phyloP scores from a whole-genome alignment of 2,797 vertebrate species.

The Catamblyrhynchus diadema region DNA sequence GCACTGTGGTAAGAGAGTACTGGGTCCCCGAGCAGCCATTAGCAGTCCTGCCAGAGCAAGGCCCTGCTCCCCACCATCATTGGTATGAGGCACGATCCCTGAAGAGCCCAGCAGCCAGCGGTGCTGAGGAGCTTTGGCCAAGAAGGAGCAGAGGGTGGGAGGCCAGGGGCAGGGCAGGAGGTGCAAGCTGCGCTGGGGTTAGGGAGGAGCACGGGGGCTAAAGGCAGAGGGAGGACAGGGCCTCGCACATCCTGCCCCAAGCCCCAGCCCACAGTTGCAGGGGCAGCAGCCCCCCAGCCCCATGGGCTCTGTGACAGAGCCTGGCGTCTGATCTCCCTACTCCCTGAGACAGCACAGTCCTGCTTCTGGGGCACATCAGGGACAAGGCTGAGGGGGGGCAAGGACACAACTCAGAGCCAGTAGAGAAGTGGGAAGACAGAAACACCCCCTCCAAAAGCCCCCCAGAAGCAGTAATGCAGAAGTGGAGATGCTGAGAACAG shows the following conservation, averaged over 20 bases:
- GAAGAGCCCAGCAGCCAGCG: background rate
- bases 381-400: background rate
- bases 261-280: rapidly evolving
- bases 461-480: background rate
- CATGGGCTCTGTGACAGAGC: background rate
- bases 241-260: background rate
- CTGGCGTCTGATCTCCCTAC: background rate
- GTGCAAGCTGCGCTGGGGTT: background rate
- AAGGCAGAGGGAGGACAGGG: background rate
- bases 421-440: background rate
- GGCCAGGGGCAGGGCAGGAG: background rate
- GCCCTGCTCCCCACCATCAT: background rate
- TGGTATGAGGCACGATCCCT: background rate
- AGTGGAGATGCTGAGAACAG: background rate
- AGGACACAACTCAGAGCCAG: background rate
- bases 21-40: rapidly evolving
- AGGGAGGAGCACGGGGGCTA: rapidly evolving
- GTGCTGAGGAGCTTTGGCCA: background rate
- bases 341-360: background rate
- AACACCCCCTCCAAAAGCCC: background rate
- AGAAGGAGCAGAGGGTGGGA: background rate
- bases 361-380: background rate
- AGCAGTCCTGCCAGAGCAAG: background rate
- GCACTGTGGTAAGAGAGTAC: rapidly evolving
- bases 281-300: background rate